These are phyloP conservation scores for Hemistola chrysoprasaria DNA, from an alignment of 2,888 invertebrate species.

Conservation along the genomic window DNA sequence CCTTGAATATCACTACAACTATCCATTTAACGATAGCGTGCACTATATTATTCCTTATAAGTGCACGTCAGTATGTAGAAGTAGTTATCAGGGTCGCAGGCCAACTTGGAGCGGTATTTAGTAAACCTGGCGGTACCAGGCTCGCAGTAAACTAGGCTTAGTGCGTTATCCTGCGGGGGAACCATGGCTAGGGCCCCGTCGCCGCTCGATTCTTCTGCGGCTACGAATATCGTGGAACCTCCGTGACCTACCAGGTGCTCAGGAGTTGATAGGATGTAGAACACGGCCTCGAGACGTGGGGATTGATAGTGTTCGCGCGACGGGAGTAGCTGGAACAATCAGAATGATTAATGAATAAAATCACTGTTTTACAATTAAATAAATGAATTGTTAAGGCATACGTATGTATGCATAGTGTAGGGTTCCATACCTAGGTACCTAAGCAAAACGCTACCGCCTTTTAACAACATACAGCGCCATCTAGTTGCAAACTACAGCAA, in stretches of 20 bases:
- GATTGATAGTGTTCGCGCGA: conserved; percentile 54
- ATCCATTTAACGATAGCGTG: no score
- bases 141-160: conserved; percentile 85
- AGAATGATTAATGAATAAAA: no score
- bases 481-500: no score
- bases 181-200: conserved; percentile 75
- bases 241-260: no score
- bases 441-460: no score
- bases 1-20: no score
- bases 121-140: conserved; percentile 72
- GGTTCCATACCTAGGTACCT: no score
- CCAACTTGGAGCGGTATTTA: conserved; percentile 63
- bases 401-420: no score
- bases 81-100: conserved; percentile 37
- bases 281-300: conserved; percentile 53
- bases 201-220: conserved; percentile 54
- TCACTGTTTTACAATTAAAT: no score
- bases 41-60: conserved; percentile 57
- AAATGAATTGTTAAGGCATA: no score
- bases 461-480: no score
- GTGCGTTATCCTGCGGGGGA: conserved; percentile 84
- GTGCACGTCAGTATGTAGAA: conserved; percentile 65
- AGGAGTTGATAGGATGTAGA: conserved; percentile 43
- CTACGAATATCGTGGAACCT: conserved; percentile 55
- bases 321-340: conserved; percentile 64